Conservation (phyloP, 2,113 vertebrate genomes). For the Blennius ocellaris region DNA sequence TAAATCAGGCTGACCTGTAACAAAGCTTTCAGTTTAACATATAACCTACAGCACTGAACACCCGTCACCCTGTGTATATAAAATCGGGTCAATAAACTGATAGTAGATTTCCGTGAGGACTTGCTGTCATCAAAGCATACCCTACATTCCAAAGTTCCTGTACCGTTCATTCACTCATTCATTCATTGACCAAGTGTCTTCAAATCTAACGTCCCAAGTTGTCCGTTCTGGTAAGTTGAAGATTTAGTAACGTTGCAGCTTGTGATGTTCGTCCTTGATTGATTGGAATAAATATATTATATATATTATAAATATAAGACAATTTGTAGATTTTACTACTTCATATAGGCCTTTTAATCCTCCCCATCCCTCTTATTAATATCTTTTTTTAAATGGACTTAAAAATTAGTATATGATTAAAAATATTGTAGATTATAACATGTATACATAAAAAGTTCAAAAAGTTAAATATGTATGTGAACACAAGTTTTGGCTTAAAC, state of each 20-base stretch:
- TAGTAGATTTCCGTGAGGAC: slow-evolving; percentile 5
- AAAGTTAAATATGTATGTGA: slow-evolving; percentile 2
- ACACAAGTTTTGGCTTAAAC: neutral
- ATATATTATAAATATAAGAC: no score
- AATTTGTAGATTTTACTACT: no score
- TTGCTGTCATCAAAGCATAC: neutral
- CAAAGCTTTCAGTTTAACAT: slow-evolving; percentile 23
- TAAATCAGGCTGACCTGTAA: neutral
- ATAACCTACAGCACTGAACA: slow-evolving; percentile 24
- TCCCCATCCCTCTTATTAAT: no score
- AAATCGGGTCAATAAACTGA: slow-evolving; percentile 37
- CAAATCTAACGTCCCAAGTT: neutral
- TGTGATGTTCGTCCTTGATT: no score
- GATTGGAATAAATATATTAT: no score
- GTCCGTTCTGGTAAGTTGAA: neutral
- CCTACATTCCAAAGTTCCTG: no score
- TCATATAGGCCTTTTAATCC: no score
- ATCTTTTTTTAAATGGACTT: no score
- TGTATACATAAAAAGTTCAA: no score
- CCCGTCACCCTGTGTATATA: slow-evolving; percentile 24
- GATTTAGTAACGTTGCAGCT: no score
- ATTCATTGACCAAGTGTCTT: neutral
- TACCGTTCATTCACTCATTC: neutral
- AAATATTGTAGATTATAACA: no score
- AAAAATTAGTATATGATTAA: no score